Base-by-base conservation (phyloP, 2,888 invertebrate species). In the Adelognathus sp. region DNA sequence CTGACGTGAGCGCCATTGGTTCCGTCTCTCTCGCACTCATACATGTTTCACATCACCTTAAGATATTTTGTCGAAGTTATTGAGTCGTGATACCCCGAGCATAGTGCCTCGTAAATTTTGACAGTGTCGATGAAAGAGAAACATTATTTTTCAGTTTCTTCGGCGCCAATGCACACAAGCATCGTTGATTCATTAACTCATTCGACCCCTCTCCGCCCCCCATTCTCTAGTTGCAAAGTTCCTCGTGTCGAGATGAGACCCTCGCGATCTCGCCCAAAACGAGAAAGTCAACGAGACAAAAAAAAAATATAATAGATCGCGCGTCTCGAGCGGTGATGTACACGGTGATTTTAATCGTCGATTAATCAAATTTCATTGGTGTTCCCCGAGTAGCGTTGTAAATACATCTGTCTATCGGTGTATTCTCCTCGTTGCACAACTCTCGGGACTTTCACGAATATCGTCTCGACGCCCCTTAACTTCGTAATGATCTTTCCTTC, bases 381-480 rank as follows among this genome's bases (percentile, higher is more conserved):
- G 29, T 60, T 70, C 14, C 9, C 41, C 39, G 33, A n/a, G 14
- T 11, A 29, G 29, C 16, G 41, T 27, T 21, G 50, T 64, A 33
- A 50, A 36, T 60, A 39, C 58, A 16, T 52, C 36, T 50, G 56
- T 74, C 74, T 70, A 77, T 77, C 72, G 67, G 64, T 36, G 39
- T 14, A 24, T 60, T 31, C 41, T 60, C 18, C 18, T 54, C 41
- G 52, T 79, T 79, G 75, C 79, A 79, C 79, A 79, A 79, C 64
- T 31, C 21, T 29, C 56, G 73, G 50, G 70, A 75, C 79, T 79
- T 79, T 79, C 79, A 79, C 79, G 79, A 79, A 74, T 66, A 79
- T 71, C 44, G 50, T 14, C 18, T 31, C 39, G 52, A 24, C 5
- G 64, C 24, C 52, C 33, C 39, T 27, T 31, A 54, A 41, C 66